Evolutionary conservation across 2,113 vertebrate species (phyloP).

Genomic region (Pterocles orientalis): DNA sequence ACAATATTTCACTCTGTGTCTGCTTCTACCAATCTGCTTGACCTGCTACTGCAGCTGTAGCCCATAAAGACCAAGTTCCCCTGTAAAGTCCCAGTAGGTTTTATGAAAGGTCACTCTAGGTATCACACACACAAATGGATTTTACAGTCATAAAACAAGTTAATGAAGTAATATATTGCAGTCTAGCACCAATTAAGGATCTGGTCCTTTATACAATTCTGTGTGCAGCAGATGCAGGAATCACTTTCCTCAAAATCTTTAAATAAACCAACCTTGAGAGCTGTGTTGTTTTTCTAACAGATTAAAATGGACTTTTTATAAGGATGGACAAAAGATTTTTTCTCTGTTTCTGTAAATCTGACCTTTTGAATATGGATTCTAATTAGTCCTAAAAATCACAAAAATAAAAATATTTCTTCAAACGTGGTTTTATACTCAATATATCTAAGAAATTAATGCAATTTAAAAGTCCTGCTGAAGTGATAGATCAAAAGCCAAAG

Average conservation of each 20-base stretch:
- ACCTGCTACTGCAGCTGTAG: background rate
- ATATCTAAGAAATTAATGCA: background rate
- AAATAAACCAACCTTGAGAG: background rate
- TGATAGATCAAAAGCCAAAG: background rate
- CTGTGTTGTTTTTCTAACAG: background rate
- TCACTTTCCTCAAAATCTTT: background rate
- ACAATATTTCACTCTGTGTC: background rate
- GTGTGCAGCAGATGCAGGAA: background rate
- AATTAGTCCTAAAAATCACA: background rate
- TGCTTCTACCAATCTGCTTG: background rate
- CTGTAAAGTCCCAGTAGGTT: background rate
- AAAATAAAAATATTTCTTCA: background rate
- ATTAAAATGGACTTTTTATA: background rate
- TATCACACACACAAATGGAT: background rate
- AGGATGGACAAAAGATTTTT: background rate
- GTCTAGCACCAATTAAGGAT: background rate
- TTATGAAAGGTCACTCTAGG: background rate
- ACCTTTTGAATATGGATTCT: background rate
- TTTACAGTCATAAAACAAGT: background rate
- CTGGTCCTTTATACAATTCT: background rate
- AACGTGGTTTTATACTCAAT: background rate
- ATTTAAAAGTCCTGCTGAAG: background rate
- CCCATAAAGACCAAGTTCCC: background rate
- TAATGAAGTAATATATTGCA: background rate
- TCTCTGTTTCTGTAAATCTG: background rate